Conservation (phyloP, 1,140 invertebrate species). For the Hesperophylax magnus region DNA sequence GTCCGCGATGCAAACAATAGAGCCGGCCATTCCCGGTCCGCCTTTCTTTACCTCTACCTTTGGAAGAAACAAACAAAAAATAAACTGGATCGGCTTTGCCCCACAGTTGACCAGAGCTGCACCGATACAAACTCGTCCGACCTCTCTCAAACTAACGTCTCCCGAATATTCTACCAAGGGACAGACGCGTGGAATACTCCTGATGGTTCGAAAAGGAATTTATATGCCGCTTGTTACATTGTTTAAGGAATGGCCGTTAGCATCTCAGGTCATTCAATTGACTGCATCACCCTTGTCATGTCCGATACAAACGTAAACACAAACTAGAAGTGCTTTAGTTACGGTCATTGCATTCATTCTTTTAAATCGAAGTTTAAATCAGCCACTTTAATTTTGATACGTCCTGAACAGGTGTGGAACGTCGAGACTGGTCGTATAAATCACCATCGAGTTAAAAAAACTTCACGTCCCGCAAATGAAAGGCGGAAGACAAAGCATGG, state of each 20-base stretch:
- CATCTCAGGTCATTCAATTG: background rate
- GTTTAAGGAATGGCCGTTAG: background rate
- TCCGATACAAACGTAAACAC: no score
- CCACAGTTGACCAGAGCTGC: slow-evolving; percentile 45
- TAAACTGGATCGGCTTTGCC: slow-evolving; percentile 46
- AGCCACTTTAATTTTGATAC: no score
- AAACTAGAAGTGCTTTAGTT: no score
- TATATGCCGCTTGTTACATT: background rate
- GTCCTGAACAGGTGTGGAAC: no score
- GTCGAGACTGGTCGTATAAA: no score
- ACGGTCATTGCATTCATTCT: no score
- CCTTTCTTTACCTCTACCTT: slow-evolving; percentile 35
- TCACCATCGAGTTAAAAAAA: no score
- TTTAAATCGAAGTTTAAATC: no score
- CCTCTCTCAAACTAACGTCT: slow-evolving; percentile 27
- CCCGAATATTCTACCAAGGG: slow-evolving; percentile 16
- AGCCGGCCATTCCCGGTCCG: slow-evolving; percentile 22
- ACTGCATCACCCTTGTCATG: background rate
- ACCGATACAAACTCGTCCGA: slow-evolving; percentile 43
- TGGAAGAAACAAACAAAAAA: slow-evolving; percentile 46
- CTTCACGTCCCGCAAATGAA: no score
- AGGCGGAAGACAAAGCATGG: no score
- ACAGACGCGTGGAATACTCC: background rate
- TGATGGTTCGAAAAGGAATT: slow-evolving; percentile 22
- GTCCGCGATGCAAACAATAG: slow-evolving; percentile 47